A percentile compares a stretch with the other conserved stretches of the same genome.
Conservation (phyloP, 1,140 invertebrate genomes). For the Zophobas atratus region DNA sequence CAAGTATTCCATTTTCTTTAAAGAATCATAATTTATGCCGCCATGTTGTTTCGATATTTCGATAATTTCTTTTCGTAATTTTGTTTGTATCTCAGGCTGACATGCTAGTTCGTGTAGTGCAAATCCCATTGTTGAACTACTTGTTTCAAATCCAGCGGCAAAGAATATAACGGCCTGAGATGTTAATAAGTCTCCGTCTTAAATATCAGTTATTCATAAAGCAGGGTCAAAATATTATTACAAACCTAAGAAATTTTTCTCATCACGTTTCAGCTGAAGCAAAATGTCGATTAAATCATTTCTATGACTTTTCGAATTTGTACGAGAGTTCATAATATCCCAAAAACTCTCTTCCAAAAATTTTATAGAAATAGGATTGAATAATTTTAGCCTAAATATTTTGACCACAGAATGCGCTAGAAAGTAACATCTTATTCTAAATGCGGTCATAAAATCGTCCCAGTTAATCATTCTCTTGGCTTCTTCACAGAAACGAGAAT, state of each 20-base stretch:
- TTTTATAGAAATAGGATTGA: conserved; percentile 51
- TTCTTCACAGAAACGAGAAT: conserved; percentile 65
- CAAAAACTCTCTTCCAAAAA: conserved; percentile 55
- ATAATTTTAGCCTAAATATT: conserved; percentile 59
- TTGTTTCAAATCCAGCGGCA: conserved; percentile 76
- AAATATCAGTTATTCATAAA: neutral
- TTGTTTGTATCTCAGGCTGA: conserved; percentile 67
- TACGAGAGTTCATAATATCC: conserved; percentile 52
- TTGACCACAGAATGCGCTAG: conserved; percentile 60
- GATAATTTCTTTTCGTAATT: conserved; percentile 67
- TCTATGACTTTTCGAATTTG: conserved; percentile 29
- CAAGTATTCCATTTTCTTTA: conserved; percentile 68
- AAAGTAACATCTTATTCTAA: conserved; percentile 61
- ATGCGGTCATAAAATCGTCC: conserved; percentile 34
- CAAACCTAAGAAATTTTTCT: conserved; percentile 16
- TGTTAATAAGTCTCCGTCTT: conserved; percentile 69
- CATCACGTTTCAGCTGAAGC: conserved; percentile 54
- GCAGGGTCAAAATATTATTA: neutral
- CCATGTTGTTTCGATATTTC: conserved; percentile 56
- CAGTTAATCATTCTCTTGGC: conserved; percentile 58
- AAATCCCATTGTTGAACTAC: conserved; percentile 77
- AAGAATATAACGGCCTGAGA: conserved; percentile 76
- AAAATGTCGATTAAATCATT: conserved; percentile 63
- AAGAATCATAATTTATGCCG: conserved; percentile 65
- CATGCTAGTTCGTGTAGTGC: conserved; percentile 78